A percentile compares a stretch with the other conserved stretches of the same genome.
Conservation (phyloP, 2,797 vertebrate species). For the Helarctos malayanus region DNA sequence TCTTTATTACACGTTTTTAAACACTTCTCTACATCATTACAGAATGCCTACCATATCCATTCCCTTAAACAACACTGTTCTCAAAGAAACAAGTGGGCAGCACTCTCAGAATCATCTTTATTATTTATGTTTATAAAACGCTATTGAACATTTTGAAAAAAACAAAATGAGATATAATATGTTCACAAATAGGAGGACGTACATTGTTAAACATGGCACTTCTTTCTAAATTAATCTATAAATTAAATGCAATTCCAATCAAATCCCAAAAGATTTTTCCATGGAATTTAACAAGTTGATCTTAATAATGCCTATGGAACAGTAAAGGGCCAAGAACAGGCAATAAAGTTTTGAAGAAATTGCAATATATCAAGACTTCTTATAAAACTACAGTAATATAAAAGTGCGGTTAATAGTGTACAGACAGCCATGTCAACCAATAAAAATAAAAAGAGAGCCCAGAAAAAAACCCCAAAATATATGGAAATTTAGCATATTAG, state of each 20-base stretch:
- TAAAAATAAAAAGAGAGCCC: neutral
- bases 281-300: neutral
- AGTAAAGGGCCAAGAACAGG: neutral
- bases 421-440: neutral
- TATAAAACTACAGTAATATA: neutral
- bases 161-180: neutral
- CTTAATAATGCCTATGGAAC: neutral
- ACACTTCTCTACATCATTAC: neutral
- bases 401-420: neutral
- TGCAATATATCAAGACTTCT: neutral
- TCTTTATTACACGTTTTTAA: neutral
- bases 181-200: neutral
- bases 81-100: neutral
- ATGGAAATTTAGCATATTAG: neutral
- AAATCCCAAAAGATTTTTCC: neutral
- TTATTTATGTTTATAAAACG: neutral
- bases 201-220: neutral
- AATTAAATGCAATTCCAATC: neutral
- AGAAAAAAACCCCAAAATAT: neutral
- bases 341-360: neutral
- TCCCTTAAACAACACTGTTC: neutral
- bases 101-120: neutral
- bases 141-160: neutral
- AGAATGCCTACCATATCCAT: neutral
- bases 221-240: neutral